Conservation (phyloP, 2,113 vertebrate genomes). For the Podarcis raffonei region DNA sequence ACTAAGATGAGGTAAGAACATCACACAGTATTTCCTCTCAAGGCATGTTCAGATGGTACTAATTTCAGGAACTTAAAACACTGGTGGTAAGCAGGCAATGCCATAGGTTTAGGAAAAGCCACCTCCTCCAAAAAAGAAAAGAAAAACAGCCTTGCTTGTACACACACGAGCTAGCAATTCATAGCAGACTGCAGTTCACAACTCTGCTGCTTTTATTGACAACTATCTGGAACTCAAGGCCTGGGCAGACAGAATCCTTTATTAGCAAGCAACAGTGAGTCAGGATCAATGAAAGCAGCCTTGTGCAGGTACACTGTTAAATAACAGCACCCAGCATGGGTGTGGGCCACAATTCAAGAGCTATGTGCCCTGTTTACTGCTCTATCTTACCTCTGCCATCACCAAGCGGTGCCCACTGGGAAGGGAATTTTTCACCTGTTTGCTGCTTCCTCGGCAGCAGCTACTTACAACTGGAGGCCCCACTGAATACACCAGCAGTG, state of each 20-base stretch:
- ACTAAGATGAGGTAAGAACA: background rate
- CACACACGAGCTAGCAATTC: background rate
- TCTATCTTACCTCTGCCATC: no score
- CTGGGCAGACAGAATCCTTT: background rate
- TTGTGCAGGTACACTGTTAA: background rate
- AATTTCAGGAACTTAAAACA: background rate
- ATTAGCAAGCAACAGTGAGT: background rate
- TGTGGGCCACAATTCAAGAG: background rate
- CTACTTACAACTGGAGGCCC: no score
- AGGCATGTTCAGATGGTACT: background rate
- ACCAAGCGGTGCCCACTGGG: background rate
- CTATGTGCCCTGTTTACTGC: background rate
- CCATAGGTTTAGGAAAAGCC: background rate
- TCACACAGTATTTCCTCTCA: background rate
- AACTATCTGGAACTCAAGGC: background rate
- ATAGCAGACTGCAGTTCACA: background rate
- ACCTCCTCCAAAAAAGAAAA: background rate
- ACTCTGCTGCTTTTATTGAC: background rate
- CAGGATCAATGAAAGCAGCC: background rate
- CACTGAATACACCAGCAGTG: background rate
- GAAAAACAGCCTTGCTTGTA: background rate
- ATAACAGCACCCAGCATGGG: background rate
- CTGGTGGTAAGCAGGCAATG: background rate
- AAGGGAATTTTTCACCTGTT: background rate
- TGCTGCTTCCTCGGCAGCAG: background rate